Conservation (phyloP, 1,140 invertebrate genomes). For the Caenorhabditis tropicalis region DNA sequence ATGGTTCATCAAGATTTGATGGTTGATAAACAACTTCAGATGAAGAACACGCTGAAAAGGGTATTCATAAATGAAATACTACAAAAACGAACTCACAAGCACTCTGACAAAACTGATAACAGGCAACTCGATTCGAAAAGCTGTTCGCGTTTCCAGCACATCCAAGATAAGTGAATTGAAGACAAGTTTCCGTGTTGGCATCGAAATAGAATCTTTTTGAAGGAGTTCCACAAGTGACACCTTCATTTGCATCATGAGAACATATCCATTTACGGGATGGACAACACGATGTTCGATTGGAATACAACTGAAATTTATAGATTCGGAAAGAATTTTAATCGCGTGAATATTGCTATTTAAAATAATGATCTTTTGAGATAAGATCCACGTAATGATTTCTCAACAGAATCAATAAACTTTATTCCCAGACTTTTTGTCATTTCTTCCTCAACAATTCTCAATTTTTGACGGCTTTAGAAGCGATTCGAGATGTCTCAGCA, state of each 20-base stretch:
- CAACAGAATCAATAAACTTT: too few species aligned
- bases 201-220: conserved; percentile 52
- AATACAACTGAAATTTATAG: conserved; percentile 5
- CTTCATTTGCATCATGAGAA: background rate
- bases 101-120: conserved; percentile 52
- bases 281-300: conserved; percentile 37
- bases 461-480: background rate
- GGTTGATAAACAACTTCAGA: conserved; percentile 49
- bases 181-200: conserved; percentile 38
- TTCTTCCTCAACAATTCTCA: background rate
- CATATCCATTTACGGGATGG: conserved; percentile 45
- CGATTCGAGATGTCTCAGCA: background rate
- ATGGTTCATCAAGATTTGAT: conserved; percentile 47
- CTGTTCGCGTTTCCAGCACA: conserved; percentile 58
- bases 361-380: too few species aligned
- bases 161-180: conserved; percentile 51
- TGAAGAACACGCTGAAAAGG: conserved; percentile 51
- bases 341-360: too few species aligned
- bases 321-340: background rate
- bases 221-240: conserved; percentile 1
- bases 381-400: too few species aligned
- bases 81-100: conserved; percentile 36
- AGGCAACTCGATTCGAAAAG: conserved; percentile 48
- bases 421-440: too few species aligned
- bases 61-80: too few species aligned